Percentiles rank a stretch among this genome's conserved stretches.
Evolutionary conservation across 2,888 invertebrate genomes (phyloP).

Genomic region (Melinaea menophilus): DNA sequence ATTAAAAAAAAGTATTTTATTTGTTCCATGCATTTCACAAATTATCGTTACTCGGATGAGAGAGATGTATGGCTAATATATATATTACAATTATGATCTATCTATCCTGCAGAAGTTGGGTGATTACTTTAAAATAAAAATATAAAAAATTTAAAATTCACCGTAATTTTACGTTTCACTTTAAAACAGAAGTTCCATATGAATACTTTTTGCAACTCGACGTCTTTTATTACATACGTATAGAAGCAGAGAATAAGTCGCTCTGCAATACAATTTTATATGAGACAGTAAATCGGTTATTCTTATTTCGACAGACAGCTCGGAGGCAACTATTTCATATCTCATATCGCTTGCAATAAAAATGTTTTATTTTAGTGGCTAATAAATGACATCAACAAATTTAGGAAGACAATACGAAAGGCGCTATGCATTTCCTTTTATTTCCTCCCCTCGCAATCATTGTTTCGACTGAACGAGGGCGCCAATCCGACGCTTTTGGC

Average conservation of each 20-base stretch:
- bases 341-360: slow-evolving; percentile 74
- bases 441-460: slow-evolving; percentile 67
- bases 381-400: slow-evolving; percentile 78
- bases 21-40: too few species aligned
- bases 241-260: slow-evolving; percentile 29
- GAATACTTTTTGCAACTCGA: background rate
- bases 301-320: slow-evolving; percentile 62
- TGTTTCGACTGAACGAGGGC: slow-evolving; percentile 64
- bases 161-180: too few species aligned
- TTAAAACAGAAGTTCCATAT: too few species aligned
- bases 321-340: slow-evolving; percentile 54
- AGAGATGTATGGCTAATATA: too few species aligned
- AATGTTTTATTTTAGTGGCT: slow-evolving; percentile 77
- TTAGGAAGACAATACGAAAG: slow-evolving; percentile 75
- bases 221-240: slow-evolving; percentile 14
- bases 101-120: too few species aligned
- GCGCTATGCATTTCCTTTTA: slow-evolving; percentile 68
- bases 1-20: too few species aligned
- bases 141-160: too few species aligned
- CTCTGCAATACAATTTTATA: slow-evolving; percentile 65
- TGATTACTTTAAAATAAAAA: too few species aligned
- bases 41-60: too few species aligned
- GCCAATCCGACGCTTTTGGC: slow-evolving; percentile 62
- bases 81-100: too few species aligned
- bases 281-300: slow-evolving; percentile 64